Conservation (phyloP, 2,113 vertebrate genomes). For the Tylochromis polylepis region DNA sequence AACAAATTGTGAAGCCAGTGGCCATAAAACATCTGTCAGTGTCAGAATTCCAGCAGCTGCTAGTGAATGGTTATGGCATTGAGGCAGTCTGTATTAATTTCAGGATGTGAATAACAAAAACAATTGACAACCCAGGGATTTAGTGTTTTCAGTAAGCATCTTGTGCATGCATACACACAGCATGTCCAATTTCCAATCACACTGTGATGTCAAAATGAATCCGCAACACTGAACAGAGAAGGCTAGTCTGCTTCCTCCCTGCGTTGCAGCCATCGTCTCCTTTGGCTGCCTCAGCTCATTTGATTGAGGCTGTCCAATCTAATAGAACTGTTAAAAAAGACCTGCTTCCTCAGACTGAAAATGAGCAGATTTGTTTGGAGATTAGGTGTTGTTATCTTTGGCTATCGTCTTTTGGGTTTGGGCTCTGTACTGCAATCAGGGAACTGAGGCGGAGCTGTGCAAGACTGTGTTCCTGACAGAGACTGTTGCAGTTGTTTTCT, state of each 20-base stretch:
- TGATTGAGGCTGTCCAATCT: slow-evolving; percentile 62
- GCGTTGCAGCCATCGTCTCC: slow-evolving; percentile 8
- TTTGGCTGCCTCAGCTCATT: slow-evolving; percentile 38
- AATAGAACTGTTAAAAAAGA: slow-evolving; percentile 49
- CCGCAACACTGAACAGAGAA: slow-evolving; percentile 2
- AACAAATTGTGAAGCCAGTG: slow-evolving; percentile 22
- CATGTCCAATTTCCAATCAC: slow-evolving; percentile 54
- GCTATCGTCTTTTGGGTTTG: slow-evolving; percentile 8
- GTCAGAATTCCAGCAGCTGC: background rate
- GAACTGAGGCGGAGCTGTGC: slow-evolving; percentile 3
- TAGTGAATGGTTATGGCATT: slow-evolving; percentile 26
- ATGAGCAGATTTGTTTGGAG: slow-evolving; percentile 52
- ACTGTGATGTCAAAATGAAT: slow-evolving; percentile 48
- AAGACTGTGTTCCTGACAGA: slow-evolving; percentile 27
- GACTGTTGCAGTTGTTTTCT: background rate
- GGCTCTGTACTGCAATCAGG: slow-evolving; percentile 47
- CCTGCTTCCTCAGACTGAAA: slow-evolving; percentile 35
- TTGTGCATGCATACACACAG: slow-evolving; percentile 22
- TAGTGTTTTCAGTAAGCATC: background rate
- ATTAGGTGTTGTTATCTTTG: slow-evolving; percentile 65
- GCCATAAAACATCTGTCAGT: slow-evolving; percentile 41
- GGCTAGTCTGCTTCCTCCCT: slow-evolving; percentile 23
- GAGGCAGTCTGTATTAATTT: slow-evolving; percentile 30
- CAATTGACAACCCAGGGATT: background rate
- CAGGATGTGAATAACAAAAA: slow-evolving; percentile 29